phyloP scores from a whole-genome alignment of 2,113 vertebrate genomes.

The Pangasianodon gigas region DNA sequence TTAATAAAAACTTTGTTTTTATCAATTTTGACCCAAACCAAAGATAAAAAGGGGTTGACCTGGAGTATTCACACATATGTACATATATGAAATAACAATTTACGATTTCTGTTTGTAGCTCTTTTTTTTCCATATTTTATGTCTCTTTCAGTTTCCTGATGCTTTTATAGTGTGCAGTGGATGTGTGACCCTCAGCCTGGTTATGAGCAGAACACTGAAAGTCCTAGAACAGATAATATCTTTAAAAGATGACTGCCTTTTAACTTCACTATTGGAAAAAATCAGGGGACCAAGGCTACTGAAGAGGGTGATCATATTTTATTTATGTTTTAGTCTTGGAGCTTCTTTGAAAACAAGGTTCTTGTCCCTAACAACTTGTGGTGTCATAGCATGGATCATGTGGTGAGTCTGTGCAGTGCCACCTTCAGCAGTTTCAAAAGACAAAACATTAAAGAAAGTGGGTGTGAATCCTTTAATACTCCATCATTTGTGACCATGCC shows the following conservation, averaged over 20 bases:
- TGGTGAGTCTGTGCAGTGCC: not conserved
- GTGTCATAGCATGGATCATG: not conserved
- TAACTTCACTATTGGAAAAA: not conserved
- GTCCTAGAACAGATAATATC: not conserved
- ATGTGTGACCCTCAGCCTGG: not conserved
- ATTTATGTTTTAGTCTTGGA: not conserved
- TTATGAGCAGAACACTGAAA: not conserved
- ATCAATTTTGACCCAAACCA: not conserved
- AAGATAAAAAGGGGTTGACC: not conserved
- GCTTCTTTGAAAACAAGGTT: not conserved
- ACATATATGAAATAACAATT: not conserved
- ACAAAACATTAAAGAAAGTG: not conserved
- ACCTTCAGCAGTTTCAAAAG: not conserved
- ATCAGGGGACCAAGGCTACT: not conserved
- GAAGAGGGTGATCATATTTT: constrained; percentile 9
- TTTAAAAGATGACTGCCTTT: not conserved
- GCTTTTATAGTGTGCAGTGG: not conserved
- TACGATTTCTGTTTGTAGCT: not conserved
- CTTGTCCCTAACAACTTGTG: not conserved
- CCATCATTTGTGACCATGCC: not conserved
- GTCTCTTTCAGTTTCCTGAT: not conserved
- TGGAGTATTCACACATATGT: not conserved
- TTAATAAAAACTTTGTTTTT: no score
- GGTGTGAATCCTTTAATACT: not conserved
- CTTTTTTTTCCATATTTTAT: not conserved